A percentile compares a stretch with the other conserved stretches of the same genome.
phyloP scores from a whole-genome alignment of 2,888 invertebrate species.

The Amphipyra tragopoginis region DNA sequence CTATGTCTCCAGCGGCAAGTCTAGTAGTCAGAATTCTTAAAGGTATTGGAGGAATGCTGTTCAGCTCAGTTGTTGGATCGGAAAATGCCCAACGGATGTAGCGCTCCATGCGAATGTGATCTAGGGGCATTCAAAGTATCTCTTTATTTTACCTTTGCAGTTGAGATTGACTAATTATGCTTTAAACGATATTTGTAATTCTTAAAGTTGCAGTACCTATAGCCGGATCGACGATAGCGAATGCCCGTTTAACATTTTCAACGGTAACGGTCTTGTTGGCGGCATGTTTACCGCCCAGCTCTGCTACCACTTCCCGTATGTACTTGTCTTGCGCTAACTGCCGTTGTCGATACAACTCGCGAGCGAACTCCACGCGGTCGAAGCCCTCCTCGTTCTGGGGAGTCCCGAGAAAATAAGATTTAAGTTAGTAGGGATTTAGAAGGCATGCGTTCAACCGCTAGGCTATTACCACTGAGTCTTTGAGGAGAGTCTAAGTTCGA shows the following conservation, averaged over 20 bases:
- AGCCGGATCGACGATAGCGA: slow-evolving; percentile 84
- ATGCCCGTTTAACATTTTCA: slow-evolving; percentile 80
- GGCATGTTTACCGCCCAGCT: slow-evolving; percentile 72
- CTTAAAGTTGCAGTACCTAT: slow-evolving; percentile 66
- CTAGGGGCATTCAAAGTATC: slow-evolving; percentile 58
- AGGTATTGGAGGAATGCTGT: slow-evolving; percentile 69
- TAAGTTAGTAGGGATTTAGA: too few relatives aligned
- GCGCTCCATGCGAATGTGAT: slow-evolving; percentile 85
- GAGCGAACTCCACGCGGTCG: slow-evolving; percentile 81
- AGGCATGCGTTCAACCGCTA: too few relatives aligned
- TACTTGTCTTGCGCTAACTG: slow-evolving; percentile 84
- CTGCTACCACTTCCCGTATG: slow-evolving; percentile 81
- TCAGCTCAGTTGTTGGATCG: slow-evolving; percentile 67
- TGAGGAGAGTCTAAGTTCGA: too few relatives aligned
- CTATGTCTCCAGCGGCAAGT: slow-evolving; percentile 83
- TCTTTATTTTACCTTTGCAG: too few relatives aligned
- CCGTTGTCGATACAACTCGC: slow-evolving; percentile 83
- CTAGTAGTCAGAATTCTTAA: slow-evolving; percentile 74
- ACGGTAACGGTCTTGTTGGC: slow-evolving; percentile 67
- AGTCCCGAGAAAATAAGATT: slow-evolving; percentile 4
- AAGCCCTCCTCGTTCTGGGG: slow-evolving; percentile 85
- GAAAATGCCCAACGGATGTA: slow-evolving; percentile 86
- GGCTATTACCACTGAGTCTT: too few relatives aligned
- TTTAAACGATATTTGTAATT: too few relatives aligned
- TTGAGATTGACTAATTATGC: too few relatives aligned